Evolutionary conservation across 92 coral and sea anemone species (phyloP).

Genomic region (Phenganax subtilis): DNA sequence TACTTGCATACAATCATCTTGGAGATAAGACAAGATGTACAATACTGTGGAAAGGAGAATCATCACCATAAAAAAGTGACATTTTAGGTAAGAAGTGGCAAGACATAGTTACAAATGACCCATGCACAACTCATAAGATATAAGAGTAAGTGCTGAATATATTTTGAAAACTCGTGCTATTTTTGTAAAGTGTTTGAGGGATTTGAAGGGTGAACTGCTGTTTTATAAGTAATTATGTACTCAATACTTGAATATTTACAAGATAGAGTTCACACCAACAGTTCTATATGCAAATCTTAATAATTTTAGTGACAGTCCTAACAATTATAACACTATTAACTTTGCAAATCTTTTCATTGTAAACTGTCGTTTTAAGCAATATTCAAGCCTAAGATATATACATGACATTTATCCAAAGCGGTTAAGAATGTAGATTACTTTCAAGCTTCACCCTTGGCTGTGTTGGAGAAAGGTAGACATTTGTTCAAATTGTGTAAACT

Average conservation of each 20-base stretch:
- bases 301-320: background rate
- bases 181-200: background rate
- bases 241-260: conserved; percentile 17
- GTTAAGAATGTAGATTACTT: conserved; percentile 1
- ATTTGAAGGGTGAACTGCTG: conserved; percentile 9
- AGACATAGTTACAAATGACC: too few relatives aligned
- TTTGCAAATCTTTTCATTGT: background rate
- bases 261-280: background rate
- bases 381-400: background rate
- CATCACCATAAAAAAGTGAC: too few relatives aligned
- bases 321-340: background rate
- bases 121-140: too few relatives aligned
- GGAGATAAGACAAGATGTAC: too few relatives aligned
- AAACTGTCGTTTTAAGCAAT: background rate
- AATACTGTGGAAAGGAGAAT: too few relatives aligned
- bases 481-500: background rate
- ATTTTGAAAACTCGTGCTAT: too few relatives aligned
- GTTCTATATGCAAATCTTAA: background rate
- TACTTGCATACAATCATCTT: too few relatives aligned
- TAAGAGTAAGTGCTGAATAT: too few relatives aligned
- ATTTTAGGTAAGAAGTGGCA: too few relatives aligned
- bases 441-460: conserved; percentile 8
- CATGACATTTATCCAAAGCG: background rate
- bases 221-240: background rate
- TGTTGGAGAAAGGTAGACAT: conserved; percentile 16